Base-by-base conservation (phyloP, 1,140 invertebrate species). In the Armadillidium nasatum region DNA sequence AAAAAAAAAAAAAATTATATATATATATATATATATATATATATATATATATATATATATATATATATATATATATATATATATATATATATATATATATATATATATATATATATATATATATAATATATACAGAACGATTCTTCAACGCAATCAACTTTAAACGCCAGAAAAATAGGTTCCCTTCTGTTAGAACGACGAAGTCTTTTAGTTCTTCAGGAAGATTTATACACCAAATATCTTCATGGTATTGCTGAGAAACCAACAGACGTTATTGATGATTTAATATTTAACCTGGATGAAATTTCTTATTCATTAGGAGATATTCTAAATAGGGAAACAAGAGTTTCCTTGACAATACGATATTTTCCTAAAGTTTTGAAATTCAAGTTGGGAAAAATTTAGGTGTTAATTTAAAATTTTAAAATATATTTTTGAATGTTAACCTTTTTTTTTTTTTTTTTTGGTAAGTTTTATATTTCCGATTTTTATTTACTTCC, bases 261-360 rank as follows among this genome's bases (percentile, higher is more conserved):
- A 19, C 85, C 84, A n/a, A 82, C 85, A 46, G 96, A 98, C 85
- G 79, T 84, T 19, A 85, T 98, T 33, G 88, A 87, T 81, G 86
- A 89, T 82, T 69, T 45, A 60, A 60, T 78, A 45, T 74, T 80
- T 60, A 76, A 84, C 66, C 75, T 76, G 19, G 43, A 44, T 33
- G 21, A 54, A 23, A 74, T 46, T 22, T 19, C 78, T 0, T 11
- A 70, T 10, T 23, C 82, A 21, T 84, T 87, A 71, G 88, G 87
- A 66, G 84, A 88, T 77, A 85, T 84, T 72, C 80, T 95, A 44
- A 82, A 86, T 72, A 88, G 95, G 72, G 85, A 86, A 0, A 93
- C 90, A 15, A 89, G 96, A 83, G 86, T 98, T 78, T 98, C 96
- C 7, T 85, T 98, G 45, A 99, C 96, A 54, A 96, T 98, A 78